phyloP scores from a whole-genome alignment of 2,797 vertebrate species.

The Falco biarmicus region DNA sequence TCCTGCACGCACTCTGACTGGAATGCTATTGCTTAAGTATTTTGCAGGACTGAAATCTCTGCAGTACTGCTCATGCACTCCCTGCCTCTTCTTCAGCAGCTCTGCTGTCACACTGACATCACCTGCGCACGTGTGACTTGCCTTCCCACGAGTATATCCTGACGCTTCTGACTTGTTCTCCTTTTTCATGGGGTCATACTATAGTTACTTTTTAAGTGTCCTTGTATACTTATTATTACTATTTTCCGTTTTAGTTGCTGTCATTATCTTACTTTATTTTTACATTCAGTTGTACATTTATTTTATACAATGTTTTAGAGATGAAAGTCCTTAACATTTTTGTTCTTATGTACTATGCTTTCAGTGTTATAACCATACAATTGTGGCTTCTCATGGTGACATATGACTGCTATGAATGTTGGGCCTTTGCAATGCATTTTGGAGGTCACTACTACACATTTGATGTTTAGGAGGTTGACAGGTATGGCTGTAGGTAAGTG shows the following conservation, averaged over 20 bases:
- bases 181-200: background rate
- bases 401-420: constrained; percentile 77
- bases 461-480: constrained; percentile 81
- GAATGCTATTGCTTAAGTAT: background rate
- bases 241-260: constrained; percentile 52
- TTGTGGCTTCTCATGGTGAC: constrained; percentile 81
- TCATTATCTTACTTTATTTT: constrained; percentile 60
- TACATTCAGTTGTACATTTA: constrained; percentile 55
- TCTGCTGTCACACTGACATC: background rate
- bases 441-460: constrained; percentile 78
- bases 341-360: constrained; percentile 79
- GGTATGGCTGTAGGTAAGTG: constrained; percentile 80
- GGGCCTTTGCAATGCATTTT: constrained; percentile 78
- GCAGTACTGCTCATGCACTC: background rate
- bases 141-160: background rate
- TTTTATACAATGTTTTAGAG: constrained; percentile 34
- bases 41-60: background rate
- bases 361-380: constrained; percentile 81
- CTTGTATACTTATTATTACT: constrained; percentile 41
- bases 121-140: background rate
- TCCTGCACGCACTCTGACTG: background rate
- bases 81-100: background rate
- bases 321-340: constrained; percentile 72
- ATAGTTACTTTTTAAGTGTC: constrained; percentile 22
- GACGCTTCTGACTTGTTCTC: background rate